Evolutionary conservation across 2,888 invertebrate species (phyloP), one percentile per base, ranked within the genome.

Genomic region (Drosophila formosana): DNA sequence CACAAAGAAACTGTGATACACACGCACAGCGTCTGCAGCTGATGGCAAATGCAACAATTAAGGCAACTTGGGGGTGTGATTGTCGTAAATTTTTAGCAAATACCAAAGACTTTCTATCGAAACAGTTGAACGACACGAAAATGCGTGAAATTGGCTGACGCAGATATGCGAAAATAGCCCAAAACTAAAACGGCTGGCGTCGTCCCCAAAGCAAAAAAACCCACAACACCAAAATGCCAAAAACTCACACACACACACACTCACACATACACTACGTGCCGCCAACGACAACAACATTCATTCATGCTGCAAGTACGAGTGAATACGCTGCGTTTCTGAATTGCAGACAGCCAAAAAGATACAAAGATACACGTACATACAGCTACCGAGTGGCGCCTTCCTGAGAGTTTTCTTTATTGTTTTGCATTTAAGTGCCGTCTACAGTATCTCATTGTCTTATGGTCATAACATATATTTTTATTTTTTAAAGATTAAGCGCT

Each of bases 171-270:
- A 82, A 90, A 90, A 90, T 89, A 89, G 84, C 72, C 66, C 68
- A 86, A 90, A 90, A 90, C 72, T 75, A 55, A 81, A 90, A 90
- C 90, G 90, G 90, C 85, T 90, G 90, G 80, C 79, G 32, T 45
- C 55, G 52, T 43, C 39, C 71, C 71, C 63, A 68, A 61, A 75
- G 69, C 7, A 32, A 32, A 32, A 32, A 32, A 32, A 32, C 6
- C 8, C 4, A 39, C 46, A 55, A 74, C 56, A 63, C 25, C 55
- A 62, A 72, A 75, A 75, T 64, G 65, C 41, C 64, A 72, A 72
- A 56, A 72, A 70, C 46, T 66, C 11, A 57, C 45, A 68, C 49
- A 57, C 9, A 68, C 43, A 69, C 49, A 64, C 9, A 53, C 39
- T 47, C 41, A 62, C 41, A 70, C 34, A 61, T 26, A 53, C 45